A percentile compares a stretch with the other conserved stretches of the same genome.
phyloP scores from a whole-genome alignment of 2,888 invertebrate species.

The Phorcus lineatus region DNA sequence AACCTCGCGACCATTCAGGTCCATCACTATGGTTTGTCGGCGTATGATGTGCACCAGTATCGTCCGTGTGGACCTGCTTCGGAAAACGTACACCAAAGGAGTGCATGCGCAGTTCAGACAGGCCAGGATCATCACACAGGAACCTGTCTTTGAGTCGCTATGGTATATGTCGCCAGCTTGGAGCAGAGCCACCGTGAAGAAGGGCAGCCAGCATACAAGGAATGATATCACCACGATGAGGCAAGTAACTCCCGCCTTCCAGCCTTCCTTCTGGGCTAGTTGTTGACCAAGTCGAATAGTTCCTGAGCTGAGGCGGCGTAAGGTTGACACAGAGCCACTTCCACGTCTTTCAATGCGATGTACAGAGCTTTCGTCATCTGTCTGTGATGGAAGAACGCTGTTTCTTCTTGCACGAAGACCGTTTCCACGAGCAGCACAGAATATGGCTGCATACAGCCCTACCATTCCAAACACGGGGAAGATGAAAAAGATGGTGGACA shows the following conservation, averaged over 20 bases:
- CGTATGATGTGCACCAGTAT: conserved; percentile 43
- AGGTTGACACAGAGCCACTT: conserved; percentile 56
- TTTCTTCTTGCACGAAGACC: conserved; percentile 80
- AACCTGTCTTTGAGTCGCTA: conserved; percentile 47
- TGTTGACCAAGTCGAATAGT: conserved; percentile 84
- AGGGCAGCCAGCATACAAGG: conserved; percentile 80
- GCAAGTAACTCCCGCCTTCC: conserved; percentile 90
- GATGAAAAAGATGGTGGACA: conserved; percentile 76
- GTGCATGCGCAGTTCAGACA: conserved; percentile 82
- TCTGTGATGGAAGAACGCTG: conserved; percentile 73
- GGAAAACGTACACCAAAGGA: conserved; percentile 86
- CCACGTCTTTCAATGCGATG: conserved; percentile 50
- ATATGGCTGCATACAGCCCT: conserved; percentile 82
- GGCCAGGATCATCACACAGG: conserved; percentile 77
- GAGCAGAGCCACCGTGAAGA: conserved; percentile 66
- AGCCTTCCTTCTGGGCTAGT: conserved; percentile 87
- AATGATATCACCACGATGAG: conserved; percentile 85
- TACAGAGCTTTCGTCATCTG: conserved; percentile 37
- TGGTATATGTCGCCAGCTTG: background rate
- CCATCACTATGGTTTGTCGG: background rate
- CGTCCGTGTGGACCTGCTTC: conserved; percentile 73
- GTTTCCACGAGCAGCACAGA: conserved; percentile 85
- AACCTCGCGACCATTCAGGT: background rate
- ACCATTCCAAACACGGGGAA: conserved; percentile 79
- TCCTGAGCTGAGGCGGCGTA: conserved; percentile 81